Base-by-base conservation (phyloP, 2,797 vertebrate genomes). In the Sebastes baramenuke region DNA sequence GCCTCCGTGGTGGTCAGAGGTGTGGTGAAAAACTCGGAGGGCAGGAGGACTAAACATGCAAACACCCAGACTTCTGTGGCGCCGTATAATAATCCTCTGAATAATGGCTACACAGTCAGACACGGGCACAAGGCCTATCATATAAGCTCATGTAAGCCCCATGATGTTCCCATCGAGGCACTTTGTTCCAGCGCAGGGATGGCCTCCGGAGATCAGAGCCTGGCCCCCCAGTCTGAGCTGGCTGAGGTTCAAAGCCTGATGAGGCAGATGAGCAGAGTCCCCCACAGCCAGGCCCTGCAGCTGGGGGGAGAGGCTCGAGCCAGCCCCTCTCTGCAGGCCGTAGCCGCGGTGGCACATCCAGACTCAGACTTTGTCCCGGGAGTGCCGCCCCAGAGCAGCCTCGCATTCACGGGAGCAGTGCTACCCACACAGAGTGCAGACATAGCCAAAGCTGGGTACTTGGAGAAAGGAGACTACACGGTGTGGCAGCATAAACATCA, bases 201-300 rank as follows among this genome's bases (percentile, higher is more conserved):
- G 82, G 94, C 96, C 89, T 94, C 96, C 0, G 93, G 96, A 0
- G 96, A 97, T 83, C 95, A 95, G 73, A 94, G 96, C 77, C 93
- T 96, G 91, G 96, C 95, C 0, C 96, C 96, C 0, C 97, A 96
- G 16, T 94, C 97, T 54, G 97, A 97, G 93, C 94, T 97, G 90
- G 97, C 96, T 76, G 96, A 97, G 73, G 97, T 98, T 93, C 97
- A 98, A 92, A 97, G 96, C 94, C 95, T 99, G 92, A 96, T 98
- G 91, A 97, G 97, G 93, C 98, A 98, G 95, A 96, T 98, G 95
- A 97, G 96, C 96, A 95, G 97, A 92, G 97, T 97, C 89, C 96
- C 97, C 92, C 96, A 97, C 92, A 95, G 95, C 55, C 97, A 97
- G 74, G 95, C 96, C 0, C 85, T 93, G 55, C 97, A 95, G 81